Percentiles rank a stretch among this genome's conserved stretches.
Conservation (phyloP, 2,888 invertebrate genomes). For the Liodrosophila aerea region DNA sequence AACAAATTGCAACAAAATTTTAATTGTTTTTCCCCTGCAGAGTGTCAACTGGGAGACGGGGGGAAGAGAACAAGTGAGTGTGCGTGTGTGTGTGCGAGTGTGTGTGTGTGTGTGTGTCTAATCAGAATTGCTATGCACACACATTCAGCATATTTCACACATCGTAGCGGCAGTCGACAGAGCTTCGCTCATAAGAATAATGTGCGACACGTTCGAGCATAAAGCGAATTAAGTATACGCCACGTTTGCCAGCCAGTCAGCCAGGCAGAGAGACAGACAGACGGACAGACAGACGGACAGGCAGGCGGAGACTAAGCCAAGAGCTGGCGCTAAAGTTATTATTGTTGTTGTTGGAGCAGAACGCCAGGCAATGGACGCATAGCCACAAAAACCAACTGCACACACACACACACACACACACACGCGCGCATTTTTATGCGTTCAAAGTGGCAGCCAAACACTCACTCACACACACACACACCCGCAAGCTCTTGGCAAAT, state of each 20-base stretch:
- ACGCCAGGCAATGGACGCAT: slow-evolving; percentile 33
- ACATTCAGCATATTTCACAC: slow-evolving; percentile 75
- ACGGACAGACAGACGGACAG: slow-evolving; percentile 31
- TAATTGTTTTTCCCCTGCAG: slow-evolving; percentile 57
- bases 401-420: slow-evolving; percentile 36
- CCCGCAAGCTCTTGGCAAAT: slow-evolving; percentile 6
- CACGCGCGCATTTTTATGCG: slow-evolving; percentile 62
- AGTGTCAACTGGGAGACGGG: slow-evolving; percentile 32
- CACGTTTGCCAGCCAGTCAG: slow-evolving; percentile 61
- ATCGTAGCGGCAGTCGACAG: slow-evolving; percentile 51
- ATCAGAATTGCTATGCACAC: slow-evolving; percentile 70
- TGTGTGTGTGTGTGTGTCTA: slow-evolving; percentile 35
- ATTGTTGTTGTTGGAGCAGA: neutral
- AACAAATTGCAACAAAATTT: slow-evolving; percentile 61
- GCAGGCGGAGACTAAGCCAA: slow-evolving; percentile 16
- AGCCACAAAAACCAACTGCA: slow-evolving; percentile 41
- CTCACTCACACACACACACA: slow-evolving; percentile 28
- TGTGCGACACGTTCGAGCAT: slow-evolving; percentile 74
- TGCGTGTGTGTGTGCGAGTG: slow-evolving; percentile 1
- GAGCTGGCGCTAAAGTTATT: slow-evolving; percentile 7
- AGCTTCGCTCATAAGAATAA: slow-evolving; percentile 59
- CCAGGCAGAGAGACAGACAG: slow-evolving; percentile 29
- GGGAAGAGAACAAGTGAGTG: neutral
- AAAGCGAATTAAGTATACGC: slow-evolving; percentile 76
- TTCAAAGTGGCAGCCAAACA: slow-evolving; percentile 65